Conservation (phyloP, 2,113 vertebrate species). For the Dicrurus megarhynchus region DNA sequence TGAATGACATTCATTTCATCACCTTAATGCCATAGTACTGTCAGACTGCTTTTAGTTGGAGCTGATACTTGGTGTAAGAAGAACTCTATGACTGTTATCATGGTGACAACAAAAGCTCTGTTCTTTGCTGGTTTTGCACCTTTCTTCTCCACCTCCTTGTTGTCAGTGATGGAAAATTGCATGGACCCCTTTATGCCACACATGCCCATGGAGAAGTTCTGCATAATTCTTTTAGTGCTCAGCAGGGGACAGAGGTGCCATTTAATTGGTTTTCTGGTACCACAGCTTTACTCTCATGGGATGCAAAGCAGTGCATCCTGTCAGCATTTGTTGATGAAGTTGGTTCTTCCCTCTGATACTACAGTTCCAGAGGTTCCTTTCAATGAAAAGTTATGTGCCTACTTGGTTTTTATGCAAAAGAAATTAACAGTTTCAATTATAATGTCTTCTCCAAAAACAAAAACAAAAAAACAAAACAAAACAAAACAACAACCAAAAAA, state of each 20-base stretch:
- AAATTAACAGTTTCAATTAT: not conserved
- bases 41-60: not conserved
- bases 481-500: not conserved
- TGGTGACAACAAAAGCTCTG: not conserved
- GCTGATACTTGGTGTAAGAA: not conserved
- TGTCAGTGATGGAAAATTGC: not conserved
- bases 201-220: not conserved
- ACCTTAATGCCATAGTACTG: not conserved
- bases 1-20: not conserved
- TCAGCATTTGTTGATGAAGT: not conserved
- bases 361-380: not conserved
- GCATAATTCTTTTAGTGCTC: not conserved
- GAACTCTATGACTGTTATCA: not conserved
- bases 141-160: not conserved
- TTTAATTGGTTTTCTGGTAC: not conserved
- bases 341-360: not conserved
- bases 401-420: not conserved
- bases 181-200: not conserved
- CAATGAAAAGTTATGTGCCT: not conserved
- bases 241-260: not conserved
- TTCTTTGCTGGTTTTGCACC: not conserved
- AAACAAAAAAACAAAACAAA: too few species aligned
- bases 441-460: not conserved
- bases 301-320: not conserved
- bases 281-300: not conserved